phyloP scores from a whole-genome alignment of 2,888 invertebrate genomes.

The Stenurella melanura region DNA sequence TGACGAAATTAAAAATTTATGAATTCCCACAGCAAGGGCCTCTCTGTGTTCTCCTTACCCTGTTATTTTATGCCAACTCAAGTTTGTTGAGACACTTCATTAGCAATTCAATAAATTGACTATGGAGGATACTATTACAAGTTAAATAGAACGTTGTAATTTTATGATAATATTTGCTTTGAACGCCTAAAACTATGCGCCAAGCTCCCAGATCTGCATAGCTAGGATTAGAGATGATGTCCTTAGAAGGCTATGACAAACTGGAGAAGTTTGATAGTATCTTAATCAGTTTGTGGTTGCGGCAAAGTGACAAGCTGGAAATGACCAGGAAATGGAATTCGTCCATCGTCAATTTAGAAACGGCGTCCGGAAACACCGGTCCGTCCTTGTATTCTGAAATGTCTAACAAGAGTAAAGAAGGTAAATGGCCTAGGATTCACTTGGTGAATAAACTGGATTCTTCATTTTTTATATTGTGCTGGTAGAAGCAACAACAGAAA shows the following conservation, averaged over 20 bases:
- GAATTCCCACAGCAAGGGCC: too few relatives aligned
- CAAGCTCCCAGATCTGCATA: constrained; percentile 46
- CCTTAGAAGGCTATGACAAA: constrained; percentile 48
- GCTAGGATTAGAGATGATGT: constrained; percentile 49
- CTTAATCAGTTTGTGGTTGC: constrained; percentile 53
- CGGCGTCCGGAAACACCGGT: constrained; percentile 21
- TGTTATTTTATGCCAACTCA: neutral
- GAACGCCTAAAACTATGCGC: constrained; percentile 24
- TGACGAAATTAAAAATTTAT: too few relatives aligned
- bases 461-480: neutral
- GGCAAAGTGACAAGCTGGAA: constrained; percentile 60
- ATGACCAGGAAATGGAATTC: constrained; percentile 67
- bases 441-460: neutral
- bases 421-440: constrained; percentile 28
- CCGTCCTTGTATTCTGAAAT: constrained; percentile 22
- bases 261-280: constrained; percentile 56
- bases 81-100: constrained; percentile 13
- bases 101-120: constrained; percentile 27
- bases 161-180: constrained; percentile 43
- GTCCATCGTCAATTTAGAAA: constrained; percentile 62
- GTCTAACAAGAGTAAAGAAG: constrained; percentile 27
- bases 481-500: neutral
- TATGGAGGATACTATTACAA: constrained; percentile 8
- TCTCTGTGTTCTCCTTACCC: neutral
- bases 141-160: constrained; percentile 20